phyloP scores from a whole-genome alignment of 2,888 invertebrate genomes.

The Drosophila diplacantha region DNA sequence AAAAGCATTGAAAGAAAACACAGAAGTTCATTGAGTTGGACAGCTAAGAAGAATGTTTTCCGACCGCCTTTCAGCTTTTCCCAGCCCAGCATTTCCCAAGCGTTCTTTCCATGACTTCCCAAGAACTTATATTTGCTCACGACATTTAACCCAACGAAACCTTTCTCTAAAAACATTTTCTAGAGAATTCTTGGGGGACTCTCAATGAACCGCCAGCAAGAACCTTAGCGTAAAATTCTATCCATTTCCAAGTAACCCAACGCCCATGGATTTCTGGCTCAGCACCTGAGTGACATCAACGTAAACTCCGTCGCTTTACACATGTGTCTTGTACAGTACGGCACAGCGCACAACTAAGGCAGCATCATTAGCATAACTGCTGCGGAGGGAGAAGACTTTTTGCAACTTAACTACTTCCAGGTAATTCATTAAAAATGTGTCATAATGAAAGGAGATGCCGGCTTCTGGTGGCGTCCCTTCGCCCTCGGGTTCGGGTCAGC shows the following conservation, averaged over 20 bases:
- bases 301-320: slow-evolving; percentile 31
- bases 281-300: slow-evolving; percentile 40
- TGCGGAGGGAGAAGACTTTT: slow-evolving; percentile 9
- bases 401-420: slow-evolving; percentile 57
- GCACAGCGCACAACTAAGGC: slow-evolving; percentile 4
- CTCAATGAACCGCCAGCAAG: slow-evolving; percentile 21
- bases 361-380: slow-evolving; percentile 34
- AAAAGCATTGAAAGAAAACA: not conserved
- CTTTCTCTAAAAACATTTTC: slow-evolving; percentile 28
- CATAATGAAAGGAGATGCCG: slow-evolving; percentile 47
- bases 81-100: slow-evolving; percentile 17
- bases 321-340: slow-evolving; percentile 21
- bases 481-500: slow-evolving; percentile 30
- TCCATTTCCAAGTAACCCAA: slow-evolving; percentile 22
- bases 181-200: slow-evolving; percentile 24
- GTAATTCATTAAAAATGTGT: slow-evolving; percentile 62
- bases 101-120: slow-evolving; percentile 7
- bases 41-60: slow-evolving; percentile 4
- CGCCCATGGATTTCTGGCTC: slow-evolving; percentile 15
- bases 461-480: slow-evolving; percentile 4
- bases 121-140: slow-evolving; percentile 20
- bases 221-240: slow-evolving; percentile 15
- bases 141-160: slow-evolving; percentile 21
- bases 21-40: not conserved
- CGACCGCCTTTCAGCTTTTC: slow-evolving; percentile 6